Evolutionary conservation across 2,113 vertebrate species (phyloP).

Genomic region (Dromaius novaehollandiae): DNA sequence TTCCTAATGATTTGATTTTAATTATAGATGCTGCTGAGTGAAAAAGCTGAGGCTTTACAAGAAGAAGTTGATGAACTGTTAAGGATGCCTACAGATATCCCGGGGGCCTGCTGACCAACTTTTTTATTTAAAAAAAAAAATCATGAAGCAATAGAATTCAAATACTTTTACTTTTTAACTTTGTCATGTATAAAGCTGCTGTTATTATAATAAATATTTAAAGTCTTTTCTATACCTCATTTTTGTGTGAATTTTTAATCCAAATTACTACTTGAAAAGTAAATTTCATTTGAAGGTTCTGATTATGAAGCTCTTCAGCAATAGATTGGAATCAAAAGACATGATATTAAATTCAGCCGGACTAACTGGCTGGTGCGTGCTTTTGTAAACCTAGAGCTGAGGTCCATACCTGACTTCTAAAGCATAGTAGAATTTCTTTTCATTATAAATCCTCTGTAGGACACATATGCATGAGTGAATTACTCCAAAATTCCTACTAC

Average conservation of each 20-base stretch:
- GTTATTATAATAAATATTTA: slow-evolving; percentile 49
- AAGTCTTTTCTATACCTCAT: neutral
- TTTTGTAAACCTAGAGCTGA: neutral
- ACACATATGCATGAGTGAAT: neutral
- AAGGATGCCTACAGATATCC: slow-evolving; percentile 81
- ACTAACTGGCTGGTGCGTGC: neutral
- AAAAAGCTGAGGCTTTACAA: slow-evolving; percentile 93
- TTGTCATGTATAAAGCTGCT: slow-evolving; percentile 8
- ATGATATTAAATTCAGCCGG: neutral
- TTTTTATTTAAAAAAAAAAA: neutral
- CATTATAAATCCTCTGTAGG: neutral
- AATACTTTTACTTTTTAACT: neutral
- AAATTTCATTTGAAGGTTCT: neutral
- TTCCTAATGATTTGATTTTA: neutral
- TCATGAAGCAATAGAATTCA: neutral
- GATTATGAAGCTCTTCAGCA: neutral
- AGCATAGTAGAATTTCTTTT: neutral
- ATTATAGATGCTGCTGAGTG: slow-evolving; percentile 89
- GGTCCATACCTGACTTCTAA: neutral
- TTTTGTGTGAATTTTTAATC: neutral
- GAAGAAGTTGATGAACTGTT: slow-evolving; percentile 91
- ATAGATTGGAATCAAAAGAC: neutral
- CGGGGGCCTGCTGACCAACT: slow-evolving; percentile 7
- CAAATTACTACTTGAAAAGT: neutral
- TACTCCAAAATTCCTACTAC: neutral